Conservation (phyloP, 2,888 invertebrate species). For the Onthophagus sagittarius region DNA sequence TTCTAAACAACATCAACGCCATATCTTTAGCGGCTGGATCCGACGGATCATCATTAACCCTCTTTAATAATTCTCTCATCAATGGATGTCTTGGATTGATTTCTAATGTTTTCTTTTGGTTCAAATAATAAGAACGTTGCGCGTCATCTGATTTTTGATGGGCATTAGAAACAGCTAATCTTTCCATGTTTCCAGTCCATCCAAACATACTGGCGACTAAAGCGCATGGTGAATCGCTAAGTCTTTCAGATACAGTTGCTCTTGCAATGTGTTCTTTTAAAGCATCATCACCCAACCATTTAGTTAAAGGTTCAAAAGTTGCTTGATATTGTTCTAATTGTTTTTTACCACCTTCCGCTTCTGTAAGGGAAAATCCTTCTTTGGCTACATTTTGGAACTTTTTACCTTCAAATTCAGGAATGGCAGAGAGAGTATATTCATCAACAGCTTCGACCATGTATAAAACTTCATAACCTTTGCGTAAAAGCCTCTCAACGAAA, state of each 20-base stretch:
- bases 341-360: slow-evolving; percentile 67
- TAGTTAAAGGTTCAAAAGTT: slow-evolving; percentile 82
- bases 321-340: slow-evolving; percentile 71
- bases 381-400: slow-evolving; percentile 99
- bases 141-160: slow-evolving; percentile 94
- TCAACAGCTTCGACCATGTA: slow-evolving; percentile 96
- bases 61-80: slow-evolving; percentile 82
- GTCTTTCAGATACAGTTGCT: slow-evolving; percentile 80
- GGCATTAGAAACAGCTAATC: slow-evolving; percentile 90
- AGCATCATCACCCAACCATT: slow-evolving; percentile 80
- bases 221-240: slow-evolving; percentile 91
- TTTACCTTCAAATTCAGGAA: slow-evolving; percentile 97
- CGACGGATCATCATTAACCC: slow-evolving; percentile 73
- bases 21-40: slow-evolving; percentile 78
- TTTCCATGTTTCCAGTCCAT: slow-evolving; percentile 99
- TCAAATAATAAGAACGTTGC: slow-evolving; percentile 82
- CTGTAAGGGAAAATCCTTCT: slow-evolving; percentile 87
- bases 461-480: slow-evolving; percentile 93
- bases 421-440: slow-evolving; percentile 92
- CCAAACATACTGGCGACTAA: slow-evolving; percentile 95
- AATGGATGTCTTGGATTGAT: slow-evolving; percentile 97
- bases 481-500: slow-evolving; percentile 90
- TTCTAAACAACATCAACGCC: slow-evolving; percentile 85
- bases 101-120: slow-evolving; percentile 95
- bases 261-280: slow-evolving; percentile 76